Evolutionary conservation across 2,888 invertebrate species (phyloP).

Genomic region (Phortica magna): DNA sequence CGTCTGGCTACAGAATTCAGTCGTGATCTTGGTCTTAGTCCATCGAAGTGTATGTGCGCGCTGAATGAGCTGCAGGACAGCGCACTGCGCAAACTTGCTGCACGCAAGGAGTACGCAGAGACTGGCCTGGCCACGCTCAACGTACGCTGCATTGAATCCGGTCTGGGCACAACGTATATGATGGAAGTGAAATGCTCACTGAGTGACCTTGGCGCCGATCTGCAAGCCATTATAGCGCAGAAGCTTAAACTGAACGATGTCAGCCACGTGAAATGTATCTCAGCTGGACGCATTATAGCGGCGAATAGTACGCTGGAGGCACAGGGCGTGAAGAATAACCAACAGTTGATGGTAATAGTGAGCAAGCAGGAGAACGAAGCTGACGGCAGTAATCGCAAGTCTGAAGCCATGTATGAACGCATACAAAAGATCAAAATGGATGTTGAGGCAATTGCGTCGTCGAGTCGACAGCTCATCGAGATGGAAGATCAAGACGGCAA

Average conservation of each 20-base stretch:
- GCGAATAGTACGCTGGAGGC: conserved; percentile 78
- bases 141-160: conserved; percentile 82
- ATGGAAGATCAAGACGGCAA: conserved; percentile 89
- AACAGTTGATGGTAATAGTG: conserved; percentile 83
- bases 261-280: conserved; percentile 83
- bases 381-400: conserved; percentile 56
- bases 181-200: conserved; percentile 81
- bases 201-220: conserved; percentile 79
- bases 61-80: conserved; percentile 61
- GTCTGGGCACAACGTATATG: conserved; percentile 78
- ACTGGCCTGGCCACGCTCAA: conserved; percentile 86
- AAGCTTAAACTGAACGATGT: conserved; percentile 76
- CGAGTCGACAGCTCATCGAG: conserved; percentile 76
- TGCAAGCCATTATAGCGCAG: conserved; percentile 80
- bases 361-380: conserved; percentile 68
- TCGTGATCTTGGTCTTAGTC: conserved; percentile 78
- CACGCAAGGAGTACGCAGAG: conserved; percentile 83
- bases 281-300: conserved; percentile 83
- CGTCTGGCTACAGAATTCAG: conserved; percentile 81
- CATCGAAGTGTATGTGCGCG: conserved; percentile 52
- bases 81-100: conserved; percentile 85
- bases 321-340: conserved; percentile 85
- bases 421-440: conserved; percentile 81
- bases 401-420: conserved; percentile 80
- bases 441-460: conserved; percentile 80